Conservation (phyloP, 2,797 vertebrate species). For the Microctenopoma stevenorrisi region DNA sequence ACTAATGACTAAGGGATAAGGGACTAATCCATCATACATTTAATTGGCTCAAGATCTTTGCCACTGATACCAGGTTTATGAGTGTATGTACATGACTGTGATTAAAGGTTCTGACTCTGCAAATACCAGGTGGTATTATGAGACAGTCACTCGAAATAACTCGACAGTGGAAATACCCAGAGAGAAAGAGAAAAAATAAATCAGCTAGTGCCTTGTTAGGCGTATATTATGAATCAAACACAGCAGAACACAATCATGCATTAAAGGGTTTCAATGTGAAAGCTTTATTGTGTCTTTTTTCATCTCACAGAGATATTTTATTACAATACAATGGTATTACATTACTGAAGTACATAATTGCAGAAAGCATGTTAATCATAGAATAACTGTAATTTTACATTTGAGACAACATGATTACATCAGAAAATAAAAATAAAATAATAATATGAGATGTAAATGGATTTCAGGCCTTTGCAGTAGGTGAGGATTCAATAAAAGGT, state of each 20-base stretch:
- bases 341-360: conserved; percentile 56
- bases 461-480: background rate
- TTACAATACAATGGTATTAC: conserved; percentile 83
- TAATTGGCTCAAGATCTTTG: conserved; percentile 61
- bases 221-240: background rate
- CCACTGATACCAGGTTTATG: conserved; percentile 40
- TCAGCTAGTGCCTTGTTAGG: background rate
- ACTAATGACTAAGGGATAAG: conserved; percentile 57
- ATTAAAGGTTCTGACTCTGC: conserved; percentile 24
- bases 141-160: conserved; percentile 5
- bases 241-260: conserved; percentile 11
- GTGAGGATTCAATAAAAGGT: background rate
- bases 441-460: background rate
- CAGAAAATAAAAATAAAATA: conserved; percentile 14
- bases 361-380: conserved; percentile 42
- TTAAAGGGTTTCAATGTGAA: conserved; percentile 82
- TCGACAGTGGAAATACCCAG: conserved; percentile 10
- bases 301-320: conserved; percentile 83
- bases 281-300: conserved; percentile 71
- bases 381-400: conserved; percentile 36
- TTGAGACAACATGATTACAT: conserved; percentile 38
- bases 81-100: conserved; percentile 36
- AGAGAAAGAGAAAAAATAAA: background rate
- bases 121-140: conserved; percentile 7
- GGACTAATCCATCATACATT: conserved; percentile 58